Base-by-base conservation (phyloP, 2,797 vertebrate genomes). In the Dallia pectoralis region DNA sequence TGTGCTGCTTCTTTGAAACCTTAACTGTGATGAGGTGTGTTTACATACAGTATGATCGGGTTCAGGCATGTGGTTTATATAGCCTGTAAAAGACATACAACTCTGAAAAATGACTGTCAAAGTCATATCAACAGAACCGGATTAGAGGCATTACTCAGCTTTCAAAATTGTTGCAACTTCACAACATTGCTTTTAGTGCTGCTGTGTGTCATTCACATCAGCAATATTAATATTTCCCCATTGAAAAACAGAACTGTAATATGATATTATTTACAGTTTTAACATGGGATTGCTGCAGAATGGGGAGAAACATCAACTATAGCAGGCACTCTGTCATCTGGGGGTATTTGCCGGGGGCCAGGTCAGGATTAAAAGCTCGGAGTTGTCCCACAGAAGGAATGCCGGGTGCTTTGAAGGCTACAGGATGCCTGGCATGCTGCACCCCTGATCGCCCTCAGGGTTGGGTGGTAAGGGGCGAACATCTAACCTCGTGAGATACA, bases 241-340 rank as follows among this genome's bases (percentile, higher is more conserved):
- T 84, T 89, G 86, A 87, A 91, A 90, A 91, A 93, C 86, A 87
- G 18, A 59, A 92, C 91, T 92, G 90, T 92, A 85, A 71, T 90
- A 91, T 94, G 89, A 87, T 90, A 92, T 93, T 91, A 94, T 91
- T 92, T 91, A 90, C 90, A 90, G 94, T 93, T 93, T 91, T 88
- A 91, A 70, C 61, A 81, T 74, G 79, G 80, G 79, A 71, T 77
- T 73, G 74, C 67, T n/a, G 44, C 36, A 40, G 25, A 29, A 15
- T 51, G 44, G 51, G 64, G 47, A 59, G 53, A 63, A 56, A 89
- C 87, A 87, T 92, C 89, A 86, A 89, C 87, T 79, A 73, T 83
- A 79, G 85, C 86, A 87, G 90, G 89, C 88, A 81, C 85, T 85
- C 82, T 90, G 90, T 93, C 87, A 81, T 93, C 90, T 84, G 83